A percentile compares a stretch with the other conserved stretches of the same genome.
Conservation (phyloP, 1,140 invertebrate species). For the Maconellicoccus hirsutus region DNA sequence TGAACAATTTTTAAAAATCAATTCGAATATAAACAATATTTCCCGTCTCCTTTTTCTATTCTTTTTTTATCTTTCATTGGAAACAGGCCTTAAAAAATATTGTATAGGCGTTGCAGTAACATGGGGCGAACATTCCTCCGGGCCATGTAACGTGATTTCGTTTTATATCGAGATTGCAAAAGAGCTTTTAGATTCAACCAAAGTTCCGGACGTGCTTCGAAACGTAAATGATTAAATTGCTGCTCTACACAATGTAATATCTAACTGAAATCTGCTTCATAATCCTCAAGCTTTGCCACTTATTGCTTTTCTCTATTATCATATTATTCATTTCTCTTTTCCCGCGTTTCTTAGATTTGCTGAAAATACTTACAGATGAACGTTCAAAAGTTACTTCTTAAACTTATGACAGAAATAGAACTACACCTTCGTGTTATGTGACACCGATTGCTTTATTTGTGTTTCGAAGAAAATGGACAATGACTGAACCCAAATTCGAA, state of each 20-base stretch:
- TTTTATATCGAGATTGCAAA: conserved; percentile 21
- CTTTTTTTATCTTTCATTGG: neutral
- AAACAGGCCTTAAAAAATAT: conserved; percentile 16
- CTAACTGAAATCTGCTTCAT: conserved; percentile 21
- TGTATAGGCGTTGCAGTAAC: conserved; percentile 13
- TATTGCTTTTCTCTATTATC: conserved; percentile 22
- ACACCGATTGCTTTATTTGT: neutral
- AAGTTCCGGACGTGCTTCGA: conserved; percentile 21
- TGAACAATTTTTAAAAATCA: conserved; percentile 10
- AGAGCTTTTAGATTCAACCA: conserved; percentile 22
- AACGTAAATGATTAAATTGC: conserved; percentile 22
- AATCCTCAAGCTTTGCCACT: conserved; percentile 19
- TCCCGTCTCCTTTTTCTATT: neutral
- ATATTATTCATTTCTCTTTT: conserved; percentile 23
- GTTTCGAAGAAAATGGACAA: neutral
- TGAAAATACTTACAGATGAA: conserved; percentile 13
- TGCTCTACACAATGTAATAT: conserved; percentile 22
- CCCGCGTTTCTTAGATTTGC: conserved; percentile 15
- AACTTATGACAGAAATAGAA: conserved; percentile 1
- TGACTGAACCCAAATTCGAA: neutral
- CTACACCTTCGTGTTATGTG: neutral
- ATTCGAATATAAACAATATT: conserved; percentile 10
- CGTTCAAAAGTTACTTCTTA: neutral
- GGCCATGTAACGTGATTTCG: conserved; percentile 21
- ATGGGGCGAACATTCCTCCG: conserved; percentile 16